Conservation (phyloP, 2,888 invertebrate species). For the Meiosimyza decipiens region DNA sequence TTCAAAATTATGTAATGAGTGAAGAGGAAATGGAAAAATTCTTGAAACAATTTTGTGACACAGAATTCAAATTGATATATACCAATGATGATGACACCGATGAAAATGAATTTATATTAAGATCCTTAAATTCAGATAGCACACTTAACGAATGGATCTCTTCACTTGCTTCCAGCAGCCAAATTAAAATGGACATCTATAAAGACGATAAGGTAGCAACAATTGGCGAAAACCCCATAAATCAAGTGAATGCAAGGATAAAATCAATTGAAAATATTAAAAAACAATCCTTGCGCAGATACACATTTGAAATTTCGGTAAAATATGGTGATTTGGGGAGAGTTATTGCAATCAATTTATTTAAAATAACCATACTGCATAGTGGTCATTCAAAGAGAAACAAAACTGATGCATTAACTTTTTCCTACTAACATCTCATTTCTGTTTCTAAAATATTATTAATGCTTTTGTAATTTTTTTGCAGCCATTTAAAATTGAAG, state of each 20-base stretch:
- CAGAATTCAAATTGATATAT: constrained; percentile 5
- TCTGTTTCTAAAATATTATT: background rate
- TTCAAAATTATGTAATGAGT: constrained; percentile 16
- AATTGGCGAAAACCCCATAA: background rate
- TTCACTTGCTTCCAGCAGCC: constrained; percentile 5
- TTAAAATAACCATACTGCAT: background rate
- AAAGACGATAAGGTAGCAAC: background rate
- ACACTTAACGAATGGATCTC: constrained; percentile 11
- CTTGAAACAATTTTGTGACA: constrained; percentile 11
- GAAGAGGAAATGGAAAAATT: constrained; percentile 16
- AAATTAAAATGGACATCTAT: constrained; percentile 13
- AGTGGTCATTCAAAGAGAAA: background rate
- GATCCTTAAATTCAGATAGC: background rate
- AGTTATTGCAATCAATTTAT: background rate
- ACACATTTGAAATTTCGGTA: background rate
- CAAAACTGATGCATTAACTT: background rate
- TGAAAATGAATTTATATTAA: constrained; percentile 18
- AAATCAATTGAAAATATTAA: background rate
- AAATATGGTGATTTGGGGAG: background rate
- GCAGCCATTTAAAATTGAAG: constrained; percentile 14
- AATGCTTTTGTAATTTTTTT: background rate
- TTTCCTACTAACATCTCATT: no score
- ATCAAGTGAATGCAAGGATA: background rate
- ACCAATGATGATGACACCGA: background rate
- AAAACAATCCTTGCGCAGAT: no score